Conservation (phyloP, 2,113 vertebrate genomes). For the Eira barbara region DNA sequence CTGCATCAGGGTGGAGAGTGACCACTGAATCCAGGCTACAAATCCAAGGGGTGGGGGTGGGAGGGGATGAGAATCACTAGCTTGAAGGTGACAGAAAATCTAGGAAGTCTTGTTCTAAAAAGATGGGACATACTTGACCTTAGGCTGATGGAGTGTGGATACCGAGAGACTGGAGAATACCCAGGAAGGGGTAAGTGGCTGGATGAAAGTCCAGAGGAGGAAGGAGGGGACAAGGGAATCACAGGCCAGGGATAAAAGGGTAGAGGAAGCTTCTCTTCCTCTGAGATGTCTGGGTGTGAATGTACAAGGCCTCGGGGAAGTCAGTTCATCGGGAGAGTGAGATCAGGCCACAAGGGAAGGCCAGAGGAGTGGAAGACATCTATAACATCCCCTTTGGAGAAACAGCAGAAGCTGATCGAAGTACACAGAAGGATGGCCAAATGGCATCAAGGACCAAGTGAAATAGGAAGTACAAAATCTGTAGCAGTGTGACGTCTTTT, state of each 20-base stretch:
- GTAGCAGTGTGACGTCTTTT: neutral
- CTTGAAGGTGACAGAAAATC: neutral
- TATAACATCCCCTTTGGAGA: neutral
- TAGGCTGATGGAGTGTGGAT: neutral
- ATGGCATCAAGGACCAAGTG: neutral
- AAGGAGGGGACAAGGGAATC: neutral
- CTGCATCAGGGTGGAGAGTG: neutral
- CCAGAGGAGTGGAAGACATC: neutral
- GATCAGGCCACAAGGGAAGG: rapidly evolving
- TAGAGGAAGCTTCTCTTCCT: neutral
- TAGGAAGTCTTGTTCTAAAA: neutral
- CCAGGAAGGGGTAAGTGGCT: neutral
- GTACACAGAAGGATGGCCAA: neutral
- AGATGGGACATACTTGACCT: neutral
- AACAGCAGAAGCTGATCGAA: neutral
- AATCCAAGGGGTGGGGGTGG: neutral
- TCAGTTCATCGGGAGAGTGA: neutral
- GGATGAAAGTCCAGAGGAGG: neutral
- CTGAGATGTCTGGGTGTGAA: neutral
- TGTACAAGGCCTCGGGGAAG: neutral
- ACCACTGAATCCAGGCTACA: neutral
- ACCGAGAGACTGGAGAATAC: neutral
- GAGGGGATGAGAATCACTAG: neutral
- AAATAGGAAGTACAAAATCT: neutral
- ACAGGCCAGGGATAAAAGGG: neutral